Percentiles rank a stretch among this genome's conserved stretches.
Evolutionary conservation across 2,888 invertebrate species (phyloP).

Genomic region (Drosophila subsilvestris): DNA sequence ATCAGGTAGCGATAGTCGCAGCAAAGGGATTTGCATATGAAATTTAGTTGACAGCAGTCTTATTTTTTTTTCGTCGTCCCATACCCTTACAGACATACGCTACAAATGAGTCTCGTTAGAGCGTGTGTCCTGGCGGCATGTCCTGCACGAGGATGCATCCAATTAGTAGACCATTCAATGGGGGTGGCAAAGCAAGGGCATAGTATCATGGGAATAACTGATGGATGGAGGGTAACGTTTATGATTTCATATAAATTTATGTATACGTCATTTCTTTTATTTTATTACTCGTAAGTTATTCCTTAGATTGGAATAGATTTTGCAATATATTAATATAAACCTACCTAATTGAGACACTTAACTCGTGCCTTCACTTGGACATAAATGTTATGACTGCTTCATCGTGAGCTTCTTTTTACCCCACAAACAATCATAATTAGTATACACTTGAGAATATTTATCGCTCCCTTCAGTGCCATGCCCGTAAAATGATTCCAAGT

Average conservation of each 20-base stretch:
- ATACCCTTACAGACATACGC: not conserved
- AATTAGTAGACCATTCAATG: conserved; percentile 4
- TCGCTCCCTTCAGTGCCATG: not conserved
- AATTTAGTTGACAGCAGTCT: conserved; percentile 70
- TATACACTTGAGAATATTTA: conserved; percentile 1
- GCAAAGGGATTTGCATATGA: conserved; percentile 74
- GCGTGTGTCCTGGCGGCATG: not conserved
- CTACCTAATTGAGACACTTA: not conserved
- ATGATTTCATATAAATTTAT: not conserved
- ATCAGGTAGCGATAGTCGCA: conserved; percentile 75
- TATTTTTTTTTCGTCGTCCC: conserved; percentile 8
- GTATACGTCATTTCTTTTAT: too few species aligned
- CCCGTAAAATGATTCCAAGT: conserved; percentile 20
- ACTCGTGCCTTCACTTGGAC: not conserved
- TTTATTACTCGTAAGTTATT: too few species aligned
- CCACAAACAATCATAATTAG: not conserved
- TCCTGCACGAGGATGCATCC: conserved; percentile 4
- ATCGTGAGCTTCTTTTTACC: too few species aligned
- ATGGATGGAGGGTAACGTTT: not conserved
- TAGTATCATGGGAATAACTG: not conserved
- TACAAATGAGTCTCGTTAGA: conserved; percentile 1
- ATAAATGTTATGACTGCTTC: not conserved
- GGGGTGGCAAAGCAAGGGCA: not conserved
- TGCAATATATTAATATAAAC: not conserved
- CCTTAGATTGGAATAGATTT: not conserved